phyloP scores from a whole-genome alignment of 2,113 vertebrate species.

The Ictidomys tridecemlineatus region DNA sequence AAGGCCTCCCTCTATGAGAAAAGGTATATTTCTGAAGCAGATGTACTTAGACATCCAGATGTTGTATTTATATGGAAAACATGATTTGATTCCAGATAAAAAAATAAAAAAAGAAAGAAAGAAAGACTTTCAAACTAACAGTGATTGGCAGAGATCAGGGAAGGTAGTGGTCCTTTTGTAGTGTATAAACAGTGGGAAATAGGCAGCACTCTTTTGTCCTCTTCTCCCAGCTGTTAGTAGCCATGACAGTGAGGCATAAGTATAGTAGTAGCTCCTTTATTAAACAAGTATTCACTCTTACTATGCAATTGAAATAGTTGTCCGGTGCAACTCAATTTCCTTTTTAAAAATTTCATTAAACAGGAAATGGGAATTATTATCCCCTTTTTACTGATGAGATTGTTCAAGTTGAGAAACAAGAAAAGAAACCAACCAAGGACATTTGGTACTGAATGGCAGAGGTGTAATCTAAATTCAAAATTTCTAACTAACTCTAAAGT shows the following conservation, averaged over 20 bases:
- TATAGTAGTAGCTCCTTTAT: slow-evolving; percentile 38
- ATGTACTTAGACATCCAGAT: background rate
- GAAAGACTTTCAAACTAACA: background rate
- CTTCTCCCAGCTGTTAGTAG: background rate
- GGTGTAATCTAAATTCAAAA: background rate
- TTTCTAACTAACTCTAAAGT: background rate
- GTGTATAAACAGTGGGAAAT: background rate
- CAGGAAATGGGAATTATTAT: background rate
- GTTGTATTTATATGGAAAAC: background rate
- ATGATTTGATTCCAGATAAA: background rate
- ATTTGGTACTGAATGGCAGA: background rate
- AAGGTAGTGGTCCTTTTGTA: background rate
- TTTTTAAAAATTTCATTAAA: background rate
- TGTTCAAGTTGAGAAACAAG: background rate
- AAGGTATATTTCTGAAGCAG: background rate
- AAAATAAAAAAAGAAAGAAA: background rate
- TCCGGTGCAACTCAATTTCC: background rate
- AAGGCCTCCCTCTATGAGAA: background rate
- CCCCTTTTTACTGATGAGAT: background rate
- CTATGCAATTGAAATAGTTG: background rate
- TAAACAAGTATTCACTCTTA: background rate
- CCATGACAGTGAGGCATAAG: background rate
- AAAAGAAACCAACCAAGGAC: background rate
- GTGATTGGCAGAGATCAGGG: background rate
- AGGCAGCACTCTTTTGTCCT: background rate